These are phyloP conservation scores for Procambarus virginalis DNA, from an alignment of 1,140 invertebrate species.

Conservation along the genomic window DNA sequence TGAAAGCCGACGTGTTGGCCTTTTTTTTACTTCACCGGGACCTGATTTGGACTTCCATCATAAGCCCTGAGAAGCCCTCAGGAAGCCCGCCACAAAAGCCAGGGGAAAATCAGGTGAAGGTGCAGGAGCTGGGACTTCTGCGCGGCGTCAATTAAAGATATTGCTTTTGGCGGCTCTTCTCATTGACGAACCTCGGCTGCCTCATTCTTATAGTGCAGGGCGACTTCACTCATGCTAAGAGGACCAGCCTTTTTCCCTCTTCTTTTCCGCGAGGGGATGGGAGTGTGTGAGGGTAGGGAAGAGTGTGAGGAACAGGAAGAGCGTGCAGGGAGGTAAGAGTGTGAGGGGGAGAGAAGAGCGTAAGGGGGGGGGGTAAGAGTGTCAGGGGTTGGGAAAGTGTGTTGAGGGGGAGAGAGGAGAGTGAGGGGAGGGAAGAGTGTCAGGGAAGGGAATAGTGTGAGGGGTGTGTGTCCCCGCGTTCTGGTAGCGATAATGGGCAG, in stretches of 20 bases:
- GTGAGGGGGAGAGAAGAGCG: neutral
- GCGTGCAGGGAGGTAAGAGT: neutral
- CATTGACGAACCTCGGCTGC: neutral
- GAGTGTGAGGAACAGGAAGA: neutral
- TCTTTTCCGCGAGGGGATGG: neutral
- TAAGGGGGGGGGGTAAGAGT: neutral
- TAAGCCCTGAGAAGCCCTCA: neutral
- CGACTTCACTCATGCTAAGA: conserved; percentile 2
- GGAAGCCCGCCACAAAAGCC: conserved; percentile 19
- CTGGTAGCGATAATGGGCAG: too few relatives aligned
- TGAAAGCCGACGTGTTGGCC: neutral
- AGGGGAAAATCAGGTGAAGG: too few relatives aligned
- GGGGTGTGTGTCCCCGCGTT: too few relatives aligned
- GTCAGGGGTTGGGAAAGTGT: neutral
- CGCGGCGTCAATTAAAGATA: conserved; percentile 35
- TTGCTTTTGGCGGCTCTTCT: conserved; percentile 21
- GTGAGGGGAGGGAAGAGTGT: neutral
- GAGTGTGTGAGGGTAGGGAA: neutral
- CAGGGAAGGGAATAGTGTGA: neutral
- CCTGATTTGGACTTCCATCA: conserved; percentile 12
- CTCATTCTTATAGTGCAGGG: conserved; percentile 35
- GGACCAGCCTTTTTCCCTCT: neutral
- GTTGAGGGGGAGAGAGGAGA: neutral
- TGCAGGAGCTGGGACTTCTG: too few relatives aligned
- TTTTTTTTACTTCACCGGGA: neutral